Evolutionary conservation across 2,797 vertebrate species (phyloP), one percentile per base, ranked within the genome.

Genomic region (Syndactyla subalaris): DNA sequence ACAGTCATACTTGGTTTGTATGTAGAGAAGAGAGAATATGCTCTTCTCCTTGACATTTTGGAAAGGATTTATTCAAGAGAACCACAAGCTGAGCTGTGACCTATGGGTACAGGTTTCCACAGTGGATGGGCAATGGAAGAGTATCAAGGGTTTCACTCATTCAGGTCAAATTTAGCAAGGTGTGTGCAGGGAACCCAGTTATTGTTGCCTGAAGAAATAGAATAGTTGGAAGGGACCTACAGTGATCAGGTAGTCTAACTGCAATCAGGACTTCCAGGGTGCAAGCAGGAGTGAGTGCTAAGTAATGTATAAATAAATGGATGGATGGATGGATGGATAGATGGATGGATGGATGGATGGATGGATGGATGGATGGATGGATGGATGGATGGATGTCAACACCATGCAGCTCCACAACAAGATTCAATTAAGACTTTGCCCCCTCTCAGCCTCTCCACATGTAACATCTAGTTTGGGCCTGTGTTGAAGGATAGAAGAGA

Each of bases 381-480:
- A 8, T 48, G 11, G 29, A 52, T 1, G 39, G 29, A 9, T 51
- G 12, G 18, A 57, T 19, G 18, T 34, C 23, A 58, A 32, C 4
- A 30, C 54, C 63, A 61, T 1, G 1, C 17, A 23, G 14, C 38
- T 66, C 19, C 6, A 27, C 1, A 4, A 38, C 19, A 13, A 0
- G 1, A 9, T 55, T 65, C 85, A 62, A 43, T 19, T 55, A 59
- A 70, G 24, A 41, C 7, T 75, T 85, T 43, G 10, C 5, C 4
- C 9, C 27, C 79, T 66, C 76, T 58, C 51, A 76, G 36, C 26
- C 26, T 57, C 38, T 72, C 41, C 26, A 46, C 5, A 3, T 17
- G 6, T 61, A 63, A 20, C 14, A 24, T 34, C 14, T 46, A 6
- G 2, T 57, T 62, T 68, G 26, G 29, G 19, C 16, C 27, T 38